Evolutionary conservation across 2,888 invertebrate species (phyloP).

Genomic region (Pachliopta kotzebuea): DNA sequence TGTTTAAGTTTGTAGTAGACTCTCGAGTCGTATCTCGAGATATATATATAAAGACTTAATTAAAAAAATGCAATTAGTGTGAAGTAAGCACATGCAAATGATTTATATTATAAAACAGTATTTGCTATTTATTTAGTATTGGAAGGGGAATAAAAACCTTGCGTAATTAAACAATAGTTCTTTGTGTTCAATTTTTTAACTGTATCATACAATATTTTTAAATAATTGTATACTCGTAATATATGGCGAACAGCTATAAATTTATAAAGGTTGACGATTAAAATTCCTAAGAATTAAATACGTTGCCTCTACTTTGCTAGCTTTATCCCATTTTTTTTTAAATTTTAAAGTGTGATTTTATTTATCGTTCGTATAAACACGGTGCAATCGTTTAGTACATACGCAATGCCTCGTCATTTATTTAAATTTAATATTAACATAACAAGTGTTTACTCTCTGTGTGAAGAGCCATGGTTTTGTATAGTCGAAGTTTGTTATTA

Average conservation of each 20-base stretch:
- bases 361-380: background rate
- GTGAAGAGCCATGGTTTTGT: conserved; percentile 18
- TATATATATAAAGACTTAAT: too few species aligned
- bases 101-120: too few species aligned
- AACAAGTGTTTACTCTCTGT: conserved; percentile 11
- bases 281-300: background rate
- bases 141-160: too few species aligned
- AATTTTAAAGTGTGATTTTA: background rate
- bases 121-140: too few species aligned
- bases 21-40: too few species aligned
- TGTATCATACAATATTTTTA: too few species aligned
- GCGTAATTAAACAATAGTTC: too few species aligned
- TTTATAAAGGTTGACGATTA: background rate
- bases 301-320: background rate
- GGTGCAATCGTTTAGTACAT: conserved; percentile 9
- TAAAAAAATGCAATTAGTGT: too few species aligned
- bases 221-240: too few species aligned
- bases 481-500: conserved; percentile 23
- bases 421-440: conserved; percentile 28
- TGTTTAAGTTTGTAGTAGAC: background rate
- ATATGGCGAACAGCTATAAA: too few species aligned
- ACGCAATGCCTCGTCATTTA: conserved; percentile 21
- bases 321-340: background rate
- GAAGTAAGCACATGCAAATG: too few species aligned
- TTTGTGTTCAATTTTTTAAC: too few species aligned